Conservation (phyloP, 2,888 invertebrate species). For the Alloplasta piceator region DNA sequence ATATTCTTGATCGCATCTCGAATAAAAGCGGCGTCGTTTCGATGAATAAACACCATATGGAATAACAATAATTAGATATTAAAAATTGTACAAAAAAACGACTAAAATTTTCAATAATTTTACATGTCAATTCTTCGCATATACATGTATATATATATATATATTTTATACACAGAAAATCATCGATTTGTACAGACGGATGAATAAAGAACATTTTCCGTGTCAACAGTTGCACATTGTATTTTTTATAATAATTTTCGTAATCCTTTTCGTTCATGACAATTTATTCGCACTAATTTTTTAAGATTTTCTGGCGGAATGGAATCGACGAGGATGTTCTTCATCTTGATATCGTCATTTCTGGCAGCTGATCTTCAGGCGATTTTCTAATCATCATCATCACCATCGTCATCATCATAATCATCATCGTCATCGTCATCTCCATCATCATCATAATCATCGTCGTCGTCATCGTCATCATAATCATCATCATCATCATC, state of each 20-base stretch:
- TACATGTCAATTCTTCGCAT: not conserved
- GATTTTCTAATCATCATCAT: too few relatives aligned
- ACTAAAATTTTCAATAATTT: not conserved
- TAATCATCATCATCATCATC: too few relatives aligned
- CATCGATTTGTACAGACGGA: constrained; percentile 34
- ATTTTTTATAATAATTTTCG: not conserved
- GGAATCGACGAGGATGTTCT: not conserved
- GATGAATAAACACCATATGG: too few relatives aligned
- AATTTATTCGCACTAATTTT: not conserved
- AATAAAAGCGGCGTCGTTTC: not conserved
- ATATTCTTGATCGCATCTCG: constrained; percentile 1
- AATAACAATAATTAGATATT: too few relatives aligned
- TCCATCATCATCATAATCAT: too few relatives aligned
- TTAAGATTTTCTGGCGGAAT: not conserved
- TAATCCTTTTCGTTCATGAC: not conserved
- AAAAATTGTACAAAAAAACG: not conserved
- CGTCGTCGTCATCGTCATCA: too few relatives aligned
- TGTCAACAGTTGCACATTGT: constrained; percentile 45
- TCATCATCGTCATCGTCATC: too few relatives aligned
- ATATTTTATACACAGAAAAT: not conserved
- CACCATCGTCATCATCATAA: too few relatives aligned
- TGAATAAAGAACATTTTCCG: constrained; percentile 54
- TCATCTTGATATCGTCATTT: too few relatives aligned
- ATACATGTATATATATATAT: not conserved
- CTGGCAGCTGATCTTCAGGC: too few relatives aligned